Percentiles rank a stretch among this genome's conserved stretches.
These are phyloP conservation scores for Alosa alosa DNA, from an alignment of 2,113 vertebrate genomes.

Conservation along the genomic window DNA sequence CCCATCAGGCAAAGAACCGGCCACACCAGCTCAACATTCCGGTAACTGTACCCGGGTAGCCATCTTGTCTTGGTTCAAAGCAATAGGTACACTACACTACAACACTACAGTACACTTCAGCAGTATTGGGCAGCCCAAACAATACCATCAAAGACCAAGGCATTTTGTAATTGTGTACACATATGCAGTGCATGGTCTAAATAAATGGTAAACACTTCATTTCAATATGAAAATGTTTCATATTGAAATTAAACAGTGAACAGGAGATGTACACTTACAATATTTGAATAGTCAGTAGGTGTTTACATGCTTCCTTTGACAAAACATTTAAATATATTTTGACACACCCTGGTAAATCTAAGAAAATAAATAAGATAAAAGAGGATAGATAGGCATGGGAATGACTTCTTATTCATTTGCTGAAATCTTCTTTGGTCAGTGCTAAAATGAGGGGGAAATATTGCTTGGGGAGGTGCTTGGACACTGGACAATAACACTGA, in stretches of 20 bases:
- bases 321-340: not conserved
- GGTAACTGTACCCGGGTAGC: not conserved
- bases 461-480: slow-evolving; percentile 5
- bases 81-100: not conserved
- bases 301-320: not conserved
- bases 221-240: not conserved
- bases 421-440: not conserved
- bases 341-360: not conserved
- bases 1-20: not conserved
- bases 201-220: not conserved
- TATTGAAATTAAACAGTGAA: not conserved
- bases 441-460: not conserved
- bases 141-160: not conserved
- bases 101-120: not conserved
- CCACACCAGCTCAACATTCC: not conserved
- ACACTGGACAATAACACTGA: not conserved
- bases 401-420: not conserved
- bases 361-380: not conserved
- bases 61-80: not conserved
- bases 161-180: not conserved
- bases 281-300: not conserved
- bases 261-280: no score
- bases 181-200: not conserved
- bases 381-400: not conserved
- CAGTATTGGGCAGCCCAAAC: not conserved